phyloP scores from a whole-genome alignment of 1,140 invertebrate genomes.

The Cataglyphis hispanica region DNA sequence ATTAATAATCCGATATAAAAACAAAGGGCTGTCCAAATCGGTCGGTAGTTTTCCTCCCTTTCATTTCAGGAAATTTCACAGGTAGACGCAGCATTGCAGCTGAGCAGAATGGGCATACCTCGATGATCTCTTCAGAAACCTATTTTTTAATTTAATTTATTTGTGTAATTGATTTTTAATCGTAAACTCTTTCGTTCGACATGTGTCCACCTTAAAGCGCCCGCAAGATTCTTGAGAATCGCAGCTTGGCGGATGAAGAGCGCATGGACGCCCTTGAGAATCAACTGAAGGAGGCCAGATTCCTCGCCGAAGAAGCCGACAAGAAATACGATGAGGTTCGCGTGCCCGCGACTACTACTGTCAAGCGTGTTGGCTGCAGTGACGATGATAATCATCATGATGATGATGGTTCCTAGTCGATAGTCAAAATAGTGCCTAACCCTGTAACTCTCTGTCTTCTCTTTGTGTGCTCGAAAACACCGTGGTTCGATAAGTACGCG shows the following conservation, averaged over 20 bases:
- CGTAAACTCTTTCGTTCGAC: constrained; percentile 57
- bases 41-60: neutral
- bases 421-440: constrained; percentile 85
- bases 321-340: constrained; percentile 99
- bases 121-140: neutral
- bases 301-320: constrained; percentile 99
- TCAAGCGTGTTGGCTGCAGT: constrained; percentile 83
- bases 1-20: neutral
- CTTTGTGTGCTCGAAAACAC: constrained; percentile 71
- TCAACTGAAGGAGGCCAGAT: constrained; percentile 99
- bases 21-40: neutral
- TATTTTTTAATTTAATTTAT: constrained; percentile 5
- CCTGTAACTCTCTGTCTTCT: constrained; percentile 76
- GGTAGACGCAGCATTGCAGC: constrained; percentile 61
- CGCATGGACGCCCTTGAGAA: constrained; percentile 99
- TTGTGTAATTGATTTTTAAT: constrained; percentile 43
- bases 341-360: constrained; percentile 81
- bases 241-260: constrained; percentile 99
- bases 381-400: constrained; percentile 76
- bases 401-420: constrained; percentile 85
- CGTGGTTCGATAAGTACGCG: constrained; percentile 53
- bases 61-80: constrained; percentile 61
- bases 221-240: constrained; percentile 99
- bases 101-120: constrained; percentile 4
- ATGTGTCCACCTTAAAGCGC: constrained; percentile 89